Base-by-base conservation (phyloP, 53 echinoderm and acorn worm genomes). In the Zoroaster sp. region DNA sequence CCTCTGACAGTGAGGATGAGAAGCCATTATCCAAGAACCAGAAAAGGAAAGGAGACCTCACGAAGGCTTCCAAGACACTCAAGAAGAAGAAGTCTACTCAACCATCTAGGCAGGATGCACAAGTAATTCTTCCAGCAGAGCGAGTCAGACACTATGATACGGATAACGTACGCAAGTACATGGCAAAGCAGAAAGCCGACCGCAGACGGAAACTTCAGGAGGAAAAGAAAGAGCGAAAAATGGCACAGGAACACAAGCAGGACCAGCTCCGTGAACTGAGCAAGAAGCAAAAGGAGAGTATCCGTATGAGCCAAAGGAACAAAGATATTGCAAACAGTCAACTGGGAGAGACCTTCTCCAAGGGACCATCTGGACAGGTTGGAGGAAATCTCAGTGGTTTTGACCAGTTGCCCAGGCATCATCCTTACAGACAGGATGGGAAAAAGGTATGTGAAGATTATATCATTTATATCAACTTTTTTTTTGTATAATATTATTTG, bases 121-220 rank as follows among this genome's bases (percentile, higher is more conserved):
- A 81, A 10, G 39, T 28, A 49, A 49, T 70, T 5, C 83, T 85
- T n/a, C 91, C 95, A 30, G 87, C 75, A 0, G 42, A 92, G 69
- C 90, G 93, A 53, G 90, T 97, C 23, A 59, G 98, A 23, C 95
- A 93, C 74, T 95, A 95, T 28, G 94, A 97, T 42, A 91, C 90
- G 14, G 88, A 93, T 40, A 94, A 97, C 31, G 98, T 97, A n/a
- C 92, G 94, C 80, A 94, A 89, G 80, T 97, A 94, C 85, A 97
- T 97, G 93, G 93, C 92, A 34, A 91, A 93, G 75, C 98, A 97
- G 73, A 90, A 92, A 69, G 87, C 87, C 18, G 94, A 94, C 6
- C 87, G 98, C 32, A 80, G 94, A 14, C 95, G 87, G 78, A 92
- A 73, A 40, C 76, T 89, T 51, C 92, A 91, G 73, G 98, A 97